These are phyloP conservation scores for Macrophya alboannulata DNA, from an alignment of 2,888 invertebrate genomes.

Conservation along the genomic window DNA sequence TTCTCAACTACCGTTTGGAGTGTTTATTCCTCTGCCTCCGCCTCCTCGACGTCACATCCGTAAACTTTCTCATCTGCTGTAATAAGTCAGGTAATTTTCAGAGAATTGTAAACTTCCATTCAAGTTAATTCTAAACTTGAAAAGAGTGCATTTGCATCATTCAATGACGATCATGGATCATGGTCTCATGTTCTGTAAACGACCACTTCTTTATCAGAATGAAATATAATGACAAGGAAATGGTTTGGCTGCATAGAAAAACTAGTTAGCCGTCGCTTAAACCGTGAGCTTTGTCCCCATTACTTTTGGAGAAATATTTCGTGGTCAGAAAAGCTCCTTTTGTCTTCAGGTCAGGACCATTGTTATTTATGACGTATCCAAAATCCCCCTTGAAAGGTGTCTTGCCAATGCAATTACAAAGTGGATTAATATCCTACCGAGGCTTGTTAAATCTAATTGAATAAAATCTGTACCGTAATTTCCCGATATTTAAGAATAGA, in stretches of 20 bases:
- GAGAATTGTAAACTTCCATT: not conserved
- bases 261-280: too few species aligned
- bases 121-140: too few species aligned
- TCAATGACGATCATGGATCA: too few species aligned
- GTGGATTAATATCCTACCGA: not conserved
- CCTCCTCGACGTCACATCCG: not conserved
- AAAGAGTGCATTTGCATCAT: too few species aligned
- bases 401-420: not conserved
- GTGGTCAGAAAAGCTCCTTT: not conserved
- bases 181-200: too few species aligned
- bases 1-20: constrained; percentile 14
- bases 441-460: not conserved
- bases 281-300: too few species aligned
- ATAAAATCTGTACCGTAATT: not conserved
- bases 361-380: not conserved
- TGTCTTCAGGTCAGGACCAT: not conserved
- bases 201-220: too few species aligned
- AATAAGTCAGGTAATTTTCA: not conserved
- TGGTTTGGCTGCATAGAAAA: too few species aligned
- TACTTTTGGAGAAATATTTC: too few species aligned
- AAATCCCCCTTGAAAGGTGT: not conserved
- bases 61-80: not conserved
- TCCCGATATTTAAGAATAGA: not conserved
- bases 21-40: not conserved
- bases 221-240: too few species aligned